These are phyloP conservation scores for Xyrauchen texanus DNA, from an alignment of 2,113 vertebrate genomes.

Conservation along the genomic window DNA sequence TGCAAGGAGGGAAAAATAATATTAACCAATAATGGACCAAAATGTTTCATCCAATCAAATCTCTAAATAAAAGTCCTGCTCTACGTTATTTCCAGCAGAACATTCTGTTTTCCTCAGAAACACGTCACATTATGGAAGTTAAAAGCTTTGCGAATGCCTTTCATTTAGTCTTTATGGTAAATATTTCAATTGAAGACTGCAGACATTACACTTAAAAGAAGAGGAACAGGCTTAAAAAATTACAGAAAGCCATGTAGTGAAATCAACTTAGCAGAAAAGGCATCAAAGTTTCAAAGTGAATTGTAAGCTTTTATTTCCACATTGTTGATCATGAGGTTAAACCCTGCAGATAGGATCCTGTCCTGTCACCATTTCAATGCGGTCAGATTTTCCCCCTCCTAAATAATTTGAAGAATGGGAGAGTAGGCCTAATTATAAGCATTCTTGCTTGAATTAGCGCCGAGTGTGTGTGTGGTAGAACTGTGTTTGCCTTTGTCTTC, in stretches of 20 bases:
- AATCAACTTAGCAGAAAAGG: slow-evolving; percentile 6
- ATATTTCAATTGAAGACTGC: too few species aligned
- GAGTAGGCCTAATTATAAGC: slow-evolving; percentile 82
- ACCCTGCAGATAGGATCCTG: slow-evolving; percentile 78
- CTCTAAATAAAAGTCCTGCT: too few species aligned
- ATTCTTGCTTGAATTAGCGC: slow-evolving; percentile 87
- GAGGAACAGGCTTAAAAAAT: not conserved
- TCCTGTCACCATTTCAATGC: slow-evolving; percentile 81
- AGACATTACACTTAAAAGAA: too few species aligned
- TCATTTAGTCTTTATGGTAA: too few species aligned
- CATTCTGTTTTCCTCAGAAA: too few species aligned
- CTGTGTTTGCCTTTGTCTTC: slow-evolving; percentile 76
- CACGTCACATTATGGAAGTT: too few species aligned
- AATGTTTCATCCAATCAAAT: too few species aligned
- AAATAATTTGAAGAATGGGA: slow-evolving; percentile 83
- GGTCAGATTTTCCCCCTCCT: slow-evolving; percentile 67
- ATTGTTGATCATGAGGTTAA: slow-evolving; percentile 54
- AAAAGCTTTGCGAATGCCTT: too few species aligned
- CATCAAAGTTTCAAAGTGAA: slow-evolving; percentile 16
- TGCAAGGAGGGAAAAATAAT: too few species aligned
- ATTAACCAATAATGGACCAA: too few species aligned
- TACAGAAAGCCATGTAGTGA: not conserved
- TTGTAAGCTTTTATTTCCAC: slow-evolving; percentile 11
- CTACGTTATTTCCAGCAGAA: too few species aligned
- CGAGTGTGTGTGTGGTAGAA: slow-evolving; percentile 79